Evolutionary conservation across 2,797 vertebrate genomes (phyloP).

Genomic region (Coregonus ussuriensis): DNA sequence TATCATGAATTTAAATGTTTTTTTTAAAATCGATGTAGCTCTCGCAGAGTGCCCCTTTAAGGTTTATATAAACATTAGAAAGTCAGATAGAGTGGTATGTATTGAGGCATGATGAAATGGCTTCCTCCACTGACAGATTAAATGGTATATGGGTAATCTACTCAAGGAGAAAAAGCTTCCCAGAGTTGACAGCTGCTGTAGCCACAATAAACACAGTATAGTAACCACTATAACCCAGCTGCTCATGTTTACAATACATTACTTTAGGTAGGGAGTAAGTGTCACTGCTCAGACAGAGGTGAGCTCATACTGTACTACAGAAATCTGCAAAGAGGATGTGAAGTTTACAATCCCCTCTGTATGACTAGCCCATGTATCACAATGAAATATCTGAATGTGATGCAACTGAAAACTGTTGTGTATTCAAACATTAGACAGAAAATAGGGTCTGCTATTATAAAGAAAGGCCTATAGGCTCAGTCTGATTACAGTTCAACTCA

Average conservation of each 20-base stretch:
- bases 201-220: background rate
- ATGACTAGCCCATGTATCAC: background rate
- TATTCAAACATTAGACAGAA: too few species aligned
- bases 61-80: slow-evolving; percentile 10
- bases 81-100: background rate
- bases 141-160: background rate
- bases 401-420: background rate
- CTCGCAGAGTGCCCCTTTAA: background rate
- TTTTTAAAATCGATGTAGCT: too few species aligned
- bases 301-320: background rate
- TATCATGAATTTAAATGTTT: too few species aligned
- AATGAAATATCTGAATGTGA: background rate
- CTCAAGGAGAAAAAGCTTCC: background rate
- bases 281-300: background rate
- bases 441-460: background rate
- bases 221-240: background rate
- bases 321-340: background rate
- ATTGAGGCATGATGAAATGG: background rate
- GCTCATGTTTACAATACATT: background rate
- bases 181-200: background rate
- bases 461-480: too few species aligned
- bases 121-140: background rate
- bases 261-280: background rate
- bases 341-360: background rate
- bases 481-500: too few species aligned